These are phyloP conservation scores for Leptocoma aspasia DNA, from an alignment of 2,113 vertebrate genomes.

Conservation along the genomic window DNA sequence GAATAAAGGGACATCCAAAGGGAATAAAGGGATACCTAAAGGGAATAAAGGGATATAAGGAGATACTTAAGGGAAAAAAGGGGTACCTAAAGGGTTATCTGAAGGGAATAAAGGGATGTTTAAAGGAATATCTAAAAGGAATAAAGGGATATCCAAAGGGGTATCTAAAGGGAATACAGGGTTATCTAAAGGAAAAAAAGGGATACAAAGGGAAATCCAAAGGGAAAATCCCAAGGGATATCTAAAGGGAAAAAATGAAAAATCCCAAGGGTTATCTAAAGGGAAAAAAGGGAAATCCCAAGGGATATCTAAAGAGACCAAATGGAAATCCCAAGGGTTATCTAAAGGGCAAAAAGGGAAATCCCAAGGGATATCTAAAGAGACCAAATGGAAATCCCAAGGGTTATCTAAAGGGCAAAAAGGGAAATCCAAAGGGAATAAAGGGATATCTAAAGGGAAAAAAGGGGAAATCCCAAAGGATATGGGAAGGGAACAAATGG, in stretches of 20 bases:
- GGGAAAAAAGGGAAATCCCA: not conserved
- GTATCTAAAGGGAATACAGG: too few species aligned
- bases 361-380: accelerated
- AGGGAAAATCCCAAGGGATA: not conserved
- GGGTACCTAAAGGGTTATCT: too few species aligned
- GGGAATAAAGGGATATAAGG: too few species aligned
- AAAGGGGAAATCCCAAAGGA: not conserved
- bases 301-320: not conserved
- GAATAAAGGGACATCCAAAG: too few species aligned
- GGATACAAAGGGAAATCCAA: not conserved
- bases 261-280: not conserved
- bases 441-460: not conserved
- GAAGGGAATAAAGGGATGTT: too few species aligned
- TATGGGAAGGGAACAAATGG: too few species aligned
- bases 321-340: too few species aligned
- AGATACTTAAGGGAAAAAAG: too few species aligned
- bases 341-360: too few species aligned
- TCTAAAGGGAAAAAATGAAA: not conserved
- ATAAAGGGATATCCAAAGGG: not conserved
- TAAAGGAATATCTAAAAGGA: too few species aligned
- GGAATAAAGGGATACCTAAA: too few species aligned
- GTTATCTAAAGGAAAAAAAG: not conserved
- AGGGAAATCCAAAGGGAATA: not conserved
- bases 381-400: not conserved
- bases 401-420: not conserved